Evolutionary conservation across 2,888 invertebrate genomes (phyloP).

Genomic region (Orthosia gothica): DNA sequence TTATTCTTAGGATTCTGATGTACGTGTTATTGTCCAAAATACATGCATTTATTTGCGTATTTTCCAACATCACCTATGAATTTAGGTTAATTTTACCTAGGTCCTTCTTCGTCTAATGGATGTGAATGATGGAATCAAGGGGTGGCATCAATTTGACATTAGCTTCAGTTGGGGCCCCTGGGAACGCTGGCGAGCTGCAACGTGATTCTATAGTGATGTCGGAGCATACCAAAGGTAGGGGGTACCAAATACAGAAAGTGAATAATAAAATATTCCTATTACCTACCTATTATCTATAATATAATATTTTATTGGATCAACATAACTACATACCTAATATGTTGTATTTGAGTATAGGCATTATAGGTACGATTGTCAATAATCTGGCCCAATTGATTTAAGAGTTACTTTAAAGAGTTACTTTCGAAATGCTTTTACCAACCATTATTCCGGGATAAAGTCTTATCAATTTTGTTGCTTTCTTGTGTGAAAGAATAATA

Average conservation of each 20-base stretch:
- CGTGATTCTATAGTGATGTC: constrained; percentile 84
- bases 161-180: constrained; percentile 85
- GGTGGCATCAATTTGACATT: constrained; percentile 90
- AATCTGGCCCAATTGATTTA: too few species aligned
- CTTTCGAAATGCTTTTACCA: too few species aligned
- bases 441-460: too few species aligned
- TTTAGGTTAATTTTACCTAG: constrained; percentile 48
- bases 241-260: not conserved
- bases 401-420: too few species aligned
- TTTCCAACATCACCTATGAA: constrained; percentile 48
- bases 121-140: constrained; percentile 86
- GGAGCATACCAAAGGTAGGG: not conserved
- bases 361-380: too few species aligned
- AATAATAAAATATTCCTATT: not conserved
- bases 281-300: too few species aligned
- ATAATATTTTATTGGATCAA: too few species aligned
- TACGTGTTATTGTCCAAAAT: constrained; percentile 54
- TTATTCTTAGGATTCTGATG: constrained; percentile 80
- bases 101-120: constrained; percentile 84
- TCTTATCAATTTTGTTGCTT: too few species aligned
- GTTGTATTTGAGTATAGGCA: too few species aligned
- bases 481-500: too few species aligned
- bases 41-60: constrained; percentile 60
- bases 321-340: too few species aligned
- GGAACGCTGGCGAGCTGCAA: constrained; percentile 78